Base-by-base conservation (phyloP, 2,113 vertebrate genomes). In the Notothenia rossii region DNA sequence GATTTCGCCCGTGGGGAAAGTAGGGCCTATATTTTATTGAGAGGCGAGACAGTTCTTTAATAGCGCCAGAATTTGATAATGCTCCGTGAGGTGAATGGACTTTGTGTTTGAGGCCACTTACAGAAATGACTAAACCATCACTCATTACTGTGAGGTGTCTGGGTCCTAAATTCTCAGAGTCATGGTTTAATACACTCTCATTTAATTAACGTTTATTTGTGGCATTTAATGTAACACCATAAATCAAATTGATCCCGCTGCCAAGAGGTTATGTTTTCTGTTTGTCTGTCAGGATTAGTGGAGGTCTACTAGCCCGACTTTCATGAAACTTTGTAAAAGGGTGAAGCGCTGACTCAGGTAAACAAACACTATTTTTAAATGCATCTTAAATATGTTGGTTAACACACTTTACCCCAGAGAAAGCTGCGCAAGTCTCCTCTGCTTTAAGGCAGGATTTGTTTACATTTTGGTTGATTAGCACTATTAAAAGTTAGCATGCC, bases 11-110 rank as follows among this genome's bases (percentile, higher is more conserved):
- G 69, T 56, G 67, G 87, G 84, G 79, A 72, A 83, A 87, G 86
- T 69, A 54, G 70, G 71, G 69, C 53, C 69, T 76, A 88, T 90
- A 86, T 92, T 92, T 90, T 91, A 92, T 91, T 88, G 85, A 92
- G 83, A 85, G 72, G 58, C 29, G 8, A 84, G 90, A 91, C 88
- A 84, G 87, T 81, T 92, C 71, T 72, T 91, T 89, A 87, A 90
- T 92, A 94, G 86, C 81, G 63, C 53, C 89, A 68, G 50, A 90
- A 91, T 90, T 82, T 87, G 64, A 86, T 87, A 85, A 87, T 88
- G 81, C 79, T 81, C 79, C 0, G n/a, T 72, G 71, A 81, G 86
- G 80, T 88, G 85, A 86, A 89, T 87, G 80, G 83, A 84, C 73
- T 82, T 86, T 85, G 75, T 84, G 72, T 88, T 90, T 70, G 73